phyloP scores from a whole-genome alignment of 2,113 vertebrate genomes.

The Dendrocopos noguchii region DNA sequence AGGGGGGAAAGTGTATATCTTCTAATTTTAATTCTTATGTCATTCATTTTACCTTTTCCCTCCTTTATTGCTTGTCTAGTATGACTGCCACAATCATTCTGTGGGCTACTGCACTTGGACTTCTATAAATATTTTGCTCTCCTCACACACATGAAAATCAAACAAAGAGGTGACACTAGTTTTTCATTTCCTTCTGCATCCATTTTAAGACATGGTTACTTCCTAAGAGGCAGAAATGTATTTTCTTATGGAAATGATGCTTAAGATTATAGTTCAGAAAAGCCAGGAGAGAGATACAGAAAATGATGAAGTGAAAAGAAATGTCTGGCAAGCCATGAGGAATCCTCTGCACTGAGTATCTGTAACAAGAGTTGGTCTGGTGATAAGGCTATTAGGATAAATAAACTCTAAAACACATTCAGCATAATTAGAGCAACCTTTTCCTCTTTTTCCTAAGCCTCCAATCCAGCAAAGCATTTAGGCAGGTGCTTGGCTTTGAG shows the following conservation, averaged over 20 bases:
- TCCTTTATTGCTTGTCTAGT: not conserved
- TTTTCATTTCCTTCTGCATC: not conserved
- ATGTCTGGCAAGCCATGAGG: not conserved
- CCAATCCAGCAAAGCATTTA: slow-evolving; percentile 23
- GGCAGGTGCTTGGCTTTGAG: slow-evolving; percentile 27
- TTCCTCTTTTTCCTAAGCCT: slow-evolving; percentile 9
- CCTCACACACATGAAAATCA: not conserved
- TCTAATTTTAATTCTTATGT: not conserved
- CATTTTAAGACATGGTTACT: not conserved
- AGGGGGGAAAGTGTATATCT: too few species aligned
- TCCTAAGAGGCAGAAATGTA: not conserved
- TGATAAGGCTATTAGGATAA: slow-evolving; percentile 23
- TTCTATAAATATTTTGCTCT: not conserved
- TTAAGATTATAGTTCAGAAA: not conserved
- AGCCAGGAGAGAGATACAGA: not conserved
- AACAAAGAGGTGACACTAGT: not conserved
- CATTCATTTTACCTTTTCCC: not conserved
- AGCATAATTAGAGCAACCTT: slow-evolving; percentile 19
- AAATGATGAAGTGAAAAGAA: not conserved
- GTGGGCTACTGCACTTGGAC: not conserved
- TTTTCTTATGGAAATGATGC: not conserved
- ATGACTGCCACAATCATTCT: not conserved
- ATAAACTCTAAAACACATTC: slow-evolving; percentile 15
- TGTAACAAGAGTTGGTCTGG: not conserved
- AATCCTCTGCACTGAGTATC: fast-evolving